These are phyloP conservation scores for Itoplectis maculator DNA, from an alignment of 2,888 invertebrate species.

Conservation along the genomic window DNA sequence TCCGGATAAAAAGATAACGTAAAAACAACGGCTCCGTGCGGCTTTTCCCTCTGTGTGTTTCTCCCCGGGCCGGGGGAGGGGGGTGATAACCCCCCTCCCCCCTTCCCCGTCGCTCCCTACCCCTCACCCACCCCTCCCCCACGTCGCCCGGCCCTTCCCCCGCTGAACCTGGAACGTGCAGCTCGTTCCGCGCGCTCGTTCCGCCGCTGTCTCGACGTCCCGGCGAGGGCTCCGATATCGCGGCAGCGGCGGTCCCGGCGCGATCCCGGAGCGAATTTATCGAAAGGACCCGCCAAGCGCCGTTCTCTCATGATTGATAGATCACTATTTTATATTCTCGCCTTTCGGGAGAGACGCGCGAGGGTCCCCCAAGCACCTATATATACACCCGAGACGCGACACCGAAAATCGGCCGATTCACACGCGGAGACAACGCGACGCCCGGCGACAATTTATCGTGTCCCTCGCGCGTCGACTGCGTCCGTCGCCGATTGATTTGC, in stretches of 20 bases:
- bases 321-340: constrained; percentile 61
- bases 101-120: too few species aligned
- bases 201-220: constrained; percentile 42
- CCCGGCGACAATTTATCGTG: too few species aligned
- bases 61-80: background rate
- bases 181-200: constrained; percentile 11
- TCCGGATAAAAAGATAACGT: constrained; percentile 74
- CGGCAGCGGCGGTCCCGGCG: constrained; percentile 33
- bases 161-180: constrained; percentile 20
- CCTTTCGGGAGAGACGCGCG: constrained; percentile 18
- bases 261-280: constrained; percentile 68
- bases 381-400: background rate
- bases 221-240: constrained; percentile 42
- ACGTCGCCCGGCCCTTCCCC: constrained; percentile 48
- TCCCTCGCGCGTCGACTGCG: too few species aligned
- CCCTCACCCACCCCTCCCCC: constrained; percentile 23
- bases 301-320: constrained; percentile 71
- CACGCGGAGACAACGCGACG: background rate
- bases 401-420: constrained; percentile 13
- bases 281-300: constrained; percentile 62
- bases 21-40: constrained; percentile 72
- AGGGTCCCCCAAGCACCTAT: too few species aligned
- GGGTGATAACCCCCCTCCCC: too few species aligned
- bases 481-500: background rate
- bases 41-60: constrained; percentile 53